Evolutionary conservation across 2,888 invertebrate species (phyloP).

Genomic region (Diarsia mendica): DNA sequence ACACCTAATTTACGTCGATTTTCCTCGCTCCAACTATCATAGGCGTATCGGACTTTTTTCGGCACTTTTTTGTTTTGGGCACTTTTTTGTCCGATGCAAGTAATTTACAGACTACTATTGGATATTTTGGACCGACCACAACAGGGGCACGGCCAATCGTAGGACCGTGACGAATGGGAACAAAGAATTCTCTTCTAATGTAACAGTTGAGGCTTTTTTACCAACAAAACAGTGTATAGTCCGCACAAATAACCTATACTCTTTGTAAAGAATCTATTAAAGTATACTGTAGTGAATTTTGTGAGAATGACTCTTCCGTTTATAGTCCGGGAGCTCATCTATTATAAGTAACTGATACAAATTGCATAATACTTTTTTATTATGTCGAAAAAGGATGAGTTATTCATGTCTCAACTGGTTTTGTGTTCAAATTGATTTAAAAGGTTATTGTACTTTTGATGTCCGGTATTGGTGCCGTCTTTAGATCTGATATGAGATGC

Average conservation of each 20-base stretch:
- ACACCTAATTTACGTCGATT: slow-evolving; percentile 83
- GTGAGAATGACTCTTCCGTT: slow-evolving; percentile 66
- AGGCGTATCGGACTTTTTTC: slow-evolving; percentile 68
- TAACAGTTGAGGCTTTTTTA: slow-evolving; percentile 76
- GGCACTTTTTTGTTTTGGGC: slow-evolving; percentile 58
- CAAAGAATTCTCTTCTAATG: slow-evolving; percentile 77
- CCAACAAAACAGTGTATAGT: slow-evolving; percentile 66
- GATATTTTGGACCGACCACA: slow-evolving; percentile 67
- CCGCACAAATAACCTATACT: slow-evolving; percentile 80
- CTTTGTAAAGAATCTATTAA: slow-evolving; percentile 79
- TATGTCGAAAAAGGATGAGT: slow-evolving; percentile 52
- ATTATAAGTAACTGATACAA: slow-evolving; percentile 67
- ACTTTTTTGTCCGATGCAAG: slow-evolving; percentile 77
- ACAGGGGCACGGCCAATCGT: slow-evolving; percentile 64
- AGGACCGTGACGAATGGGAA: slow-evolving; percentile 76
- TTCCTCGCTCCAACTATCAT: slow-evolving; percentile 78
- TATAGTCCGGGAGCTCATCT: slow-evolving; percentile 62
- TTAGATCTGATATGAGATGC: slow-evolving; percentile 46
- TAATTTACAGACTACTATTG: slow-evolving; percentile 84
- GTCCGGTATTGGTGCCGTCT: slow-evolving; percentile 54
- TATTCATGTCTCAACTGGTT: slow-evolving; percentile 58
- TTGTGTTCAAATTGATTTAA: slow-evolving; percentile 68
- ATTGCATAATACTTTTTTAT: slow-evolving; percentile 67
- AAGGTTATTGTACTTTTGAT: slow-evolving; percentile 68
- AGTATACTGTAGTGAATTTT: slow-evolving; percentile 62